phyloP scores from a whole-genome alignment of 2,797 vertebrate species.

The Epinephelus coioides region DNA sequence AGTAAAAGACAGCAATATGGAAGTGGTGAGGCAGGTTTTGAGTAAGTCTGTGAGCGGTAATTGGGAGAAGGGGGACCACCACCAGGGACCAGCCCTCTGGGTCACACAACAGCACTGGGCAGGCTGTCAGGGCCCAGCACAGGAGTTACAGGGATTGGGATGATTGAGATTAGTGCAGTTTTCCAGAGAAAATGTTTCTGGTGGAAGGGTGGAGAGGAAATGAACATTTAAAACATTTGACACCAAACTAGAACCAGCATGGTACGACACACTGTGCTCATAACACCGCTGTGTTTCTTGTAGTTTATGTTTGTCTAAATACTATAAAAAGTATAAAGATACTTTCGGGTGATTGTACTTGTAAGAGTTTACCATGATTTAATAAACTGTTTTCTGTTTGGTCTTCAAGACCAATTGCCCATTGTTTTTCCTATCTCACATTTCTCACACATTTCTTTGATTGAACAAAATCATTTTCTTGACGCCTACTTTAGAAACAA shows the following conservation, averaged over 20 bases:
- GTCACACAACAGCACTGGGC: slow-evolving; percentile 71
- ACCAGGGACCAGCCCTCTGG: slow-evolving; percentile 71
- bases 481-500: slow-evolving; percentile 44
- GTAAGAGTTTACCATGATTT: background rate
- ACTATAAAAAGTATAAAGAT: background rate
- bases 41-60: slow-evolving; percentile 80
- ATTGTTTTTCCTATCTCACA: slow-evolving; percentile 9
- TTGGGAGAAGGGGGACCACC: slow-evolving; percentile 78
- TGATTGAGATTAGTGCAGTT: slow-evolving; percentile 60
- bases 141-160: slow-evolving; percentile 44
- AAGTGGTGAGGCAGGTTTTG: slow-evolving; percentile 73
- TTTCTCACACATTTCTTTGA: background rate
- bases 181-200: slow-evolving; percentile 56
- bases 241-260: slow-evolving; percentile 5
- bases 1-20: slow-evolving; percentile 67
- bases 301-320: slow-evolving; percentile 1
- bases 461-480: slow-evolving; percentile 14
- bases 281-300: background rate
- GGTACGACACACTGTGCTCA: background rate
- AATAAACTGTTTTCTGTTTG: background rate
- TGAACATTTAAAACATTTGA: slow-evolving; percentile 47
- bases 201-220: slow-evolving; percentile 35
- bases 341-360: background rate
- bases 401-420: background rate
- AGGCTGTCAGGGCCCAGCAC: slow-evolving; percentile 59